These are phyloP conservation scores for Henicopernis longicauda DNA, from an alignment of 2,113 vertebrate genomes.

Conservation along the genomic window DNA sequence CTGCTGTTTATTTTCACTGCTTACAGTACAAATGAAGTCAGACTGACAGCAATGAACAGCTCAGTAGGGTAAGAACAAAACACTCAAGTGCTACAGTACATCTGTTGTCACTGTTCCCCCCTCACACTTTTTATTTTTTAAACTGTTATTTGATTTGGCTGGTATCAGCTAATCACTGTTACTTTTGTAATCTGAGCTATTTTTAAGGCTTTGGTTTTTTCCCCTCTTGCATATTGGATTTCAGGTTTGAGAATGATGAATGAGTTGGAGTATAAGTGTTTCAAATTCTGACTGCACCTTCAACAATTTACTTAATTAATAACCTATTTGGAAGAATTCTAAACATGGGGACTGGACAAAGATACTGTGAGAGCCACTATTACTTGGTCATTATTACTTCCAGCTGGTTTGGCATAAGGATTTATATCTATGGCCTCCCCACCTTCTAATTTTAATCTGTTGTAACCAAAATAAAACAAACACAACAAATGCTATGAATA, in stretches of 20 bases:
- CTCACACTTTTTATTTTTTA: not conserved
- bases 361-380: not conserved
- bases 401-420: not conserved
- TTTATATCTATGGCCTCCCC: not conserved
- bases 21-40: not conserved
- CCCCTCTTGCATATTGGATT: not conserved
- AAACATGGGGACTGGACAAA: not conserved
- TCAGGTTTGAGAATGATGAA: not conserved
- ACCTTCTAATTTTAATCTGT: not conserved
- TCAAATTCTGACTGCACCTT: not conserved
- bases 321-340: not conserved
- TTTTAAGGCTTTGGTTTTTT: not conserved
- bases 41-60: not conserved
- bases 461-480: not conserved
- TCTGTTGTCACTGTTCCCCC: not conserved
- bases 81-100: not conserved
- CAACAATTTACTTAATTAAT: not conserved
- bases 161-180: not conserved
- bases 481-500: not conserved
- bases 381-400: not conserved
- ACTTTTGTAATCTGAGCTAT: not conserved
- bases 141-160: slow-evolving; percentile 1
- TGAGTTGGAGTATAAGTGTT: not conserved
- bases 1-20: slow-evolving; percentile 3
- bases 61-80: not conserved